phyloP scores from a whole-genome alignment of 1,140 invertebrate genomes.

The Ips nitidus region DNA sequence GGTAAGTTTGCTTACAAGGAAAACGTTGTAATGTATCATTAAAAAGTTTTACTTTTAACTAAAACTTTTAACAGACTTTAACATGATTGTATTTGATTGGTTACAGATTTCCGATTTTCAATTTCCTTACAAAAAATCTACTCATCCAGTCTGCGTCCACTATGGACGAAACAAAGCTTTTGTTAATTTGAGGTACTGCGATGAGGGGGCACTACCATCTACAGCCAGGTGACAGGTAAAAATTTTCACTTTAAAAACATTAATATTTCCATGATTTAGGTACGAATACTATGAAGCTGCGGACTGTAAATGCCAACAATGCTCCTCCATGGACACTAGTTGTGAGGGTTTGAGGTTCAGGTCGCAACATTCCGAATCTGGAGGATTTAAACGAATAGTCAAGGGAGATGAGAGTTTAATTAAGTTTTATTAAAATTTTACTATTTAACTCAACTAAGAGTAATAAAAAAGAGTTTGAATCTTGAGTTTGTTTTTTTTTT shows the following conservation, averaged over 20 bases:
- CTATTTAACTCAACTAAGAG: not conserved
- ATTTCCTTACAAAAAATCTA: constrained; percentile 81
- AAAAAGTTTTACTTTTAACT: not conserved
- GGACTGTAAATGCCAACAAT: constrained; percentile 56
- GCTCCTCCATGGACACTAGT: constrained; percentile 49
- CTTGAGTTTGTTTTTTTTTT: not conserved
- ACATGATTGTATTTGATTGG: constrained; percentile 1
- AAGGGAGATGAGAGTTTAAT: not conserved
- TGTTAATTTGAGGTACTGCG: constrained; percentile 64
- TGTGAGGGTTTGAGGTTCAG: constrained; percentile 56
- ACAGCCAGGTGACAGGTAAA: constrained; percentile 16
- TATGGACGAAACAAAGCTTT: constrained; percentile 59
- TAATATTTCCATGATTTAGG: constrained; percentile 1
- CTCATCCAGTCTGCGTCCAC: constrained; percentile 83
- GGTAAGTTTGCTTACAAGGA: constrained; percentile 49
- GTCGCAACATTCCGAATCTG: constrained; percentile 49
- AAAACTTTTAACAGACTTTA: constrained; percentile 10
- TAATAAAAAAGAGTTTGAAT: not conserved
- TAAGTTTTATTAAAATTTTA: constrained; percentile 1
- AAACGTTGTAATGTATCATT: not conserved
- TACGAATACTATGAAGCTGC: constrained; percentile 67
- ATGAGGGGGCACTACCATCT: constrained; percentile 58
- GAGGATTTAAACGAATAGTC: constrained; percentile 41
- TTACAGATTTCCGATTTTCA: constrained; percentile 77
- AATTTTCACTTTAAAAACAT: not conserved